Base-by-base conservation (phyloP, 1,140 invertebrate species). In the Drosophila neocordata region DNA sequence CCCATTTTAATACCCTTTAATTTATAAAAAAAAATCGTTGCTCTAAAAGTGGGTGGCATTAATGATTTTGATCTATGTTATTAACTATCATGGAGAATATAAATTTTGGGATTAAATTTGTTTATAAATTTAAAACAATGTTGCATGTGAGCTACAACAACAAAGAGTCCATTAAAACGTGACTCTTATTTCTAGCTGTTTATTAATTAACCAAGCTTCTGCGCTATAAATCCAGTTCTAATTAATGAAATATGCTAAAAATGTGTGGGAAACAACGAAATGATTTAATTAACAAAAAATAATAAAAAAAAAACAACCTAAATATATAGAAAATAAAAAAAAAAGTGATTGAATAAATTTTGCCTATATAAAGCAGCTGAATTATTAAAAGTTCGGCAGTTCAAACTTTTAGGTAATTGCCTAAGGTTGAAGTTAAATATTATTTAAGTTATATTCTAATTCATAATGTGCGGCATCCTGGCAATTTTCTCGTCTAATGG, bases 401-500 rank as follows among this genome's bases (percentile, higher is more conserved):
- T 58, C 5, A 41, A 15, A 41, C 27, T 31, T 31, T 31, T 31
- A 6, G 27, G 27, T 7, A 31, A 31, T 31, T 31, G 27, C 27
- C 7, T 31, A 7, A 31, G 6, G 38, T 15, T 15, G 2, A 15
- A 41, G 2, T 3, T 18, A 2, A 44, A 9, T 8, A 8, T 6
- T 44, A 2, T 7, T 8, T 8, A 44, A 44, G 8, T 12, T 35
- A 37, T 20, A 20, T 20, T 35, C 5, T 15, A 1, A 3, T 48
- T 0, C 0, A 38, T 59, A 44, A 92, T 92, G 91, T 92, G 91
- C 37, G 91, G 90, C 5, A 92, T 92, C 12, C 91, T 92, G 65
- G 81, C 91, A 13, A 90, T 92, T 73, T 90, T 92, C 38, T 90
- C 83, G 5, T 78, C 72, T 15, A 62, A 84, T 58, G 79, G 82